Evolutionary conservation across 1,140 invertebrate genomes (phyloP).

Genomic region (Lutraria rhynchaena): DNA sequence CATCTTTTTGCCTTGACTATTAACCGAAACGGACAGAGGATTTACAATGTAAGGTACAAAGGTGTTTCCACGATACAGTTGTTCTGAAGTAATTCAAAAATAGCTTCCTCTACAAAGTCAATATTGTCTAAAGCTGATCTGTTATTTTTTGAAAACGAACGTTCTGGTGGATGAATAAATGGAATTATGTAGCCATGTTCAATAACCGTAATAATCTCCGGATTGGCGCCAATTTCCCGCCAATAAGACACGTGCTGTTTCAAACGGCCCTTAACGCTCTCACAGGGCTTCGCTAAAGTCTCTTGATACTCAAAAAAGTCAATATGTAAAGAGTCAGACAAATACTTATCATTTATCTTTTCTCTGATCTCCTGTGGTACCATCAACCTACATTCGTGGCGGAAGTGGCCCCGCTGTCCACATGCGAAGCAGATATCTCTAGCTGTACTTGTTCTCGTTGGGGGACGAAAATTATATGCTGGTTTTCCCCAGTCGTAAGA

Average conservation of each 20-base stretch:
- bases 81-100: constrained; percentile 43
- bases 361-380: neutral
- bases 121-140: too few species aligned
- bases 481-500: too few species aligned
- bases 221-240: constrained; percentile 19
- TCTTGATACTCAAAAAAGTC: too few species aligned
- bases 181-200: too few species aligned
- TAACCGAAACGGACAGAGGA: constrained; percentile 36
- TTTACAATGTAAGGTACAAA: too few species aligned
- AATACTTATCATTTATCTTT: constrained; percentile 16
- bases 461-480: too few species aligned
- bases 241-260: constrained; percentile 31
- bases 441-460: neutral
- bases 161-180: constrained; percentile 2
- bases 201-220: constrained; percentile 45
- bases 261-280: constrained; percentile 43
- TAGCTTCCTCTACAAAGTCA: neutral
- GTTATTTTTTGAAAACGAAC: constrained; percentile 11
- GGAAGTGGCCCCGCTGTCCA: constrained; percentile 3
- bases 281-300: too few species aligned
- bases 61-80: too few species aligned
- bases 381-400: neutral
- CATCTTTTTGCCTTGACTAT: constrained; percentile 37
- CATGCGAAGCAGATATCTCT: constrained; percentile 6
- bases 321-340: neutral